phyloP scores from a whole-genome alignment of 2,888 invertebrate genomes.

The Lumbricus terrestris region DNA sequence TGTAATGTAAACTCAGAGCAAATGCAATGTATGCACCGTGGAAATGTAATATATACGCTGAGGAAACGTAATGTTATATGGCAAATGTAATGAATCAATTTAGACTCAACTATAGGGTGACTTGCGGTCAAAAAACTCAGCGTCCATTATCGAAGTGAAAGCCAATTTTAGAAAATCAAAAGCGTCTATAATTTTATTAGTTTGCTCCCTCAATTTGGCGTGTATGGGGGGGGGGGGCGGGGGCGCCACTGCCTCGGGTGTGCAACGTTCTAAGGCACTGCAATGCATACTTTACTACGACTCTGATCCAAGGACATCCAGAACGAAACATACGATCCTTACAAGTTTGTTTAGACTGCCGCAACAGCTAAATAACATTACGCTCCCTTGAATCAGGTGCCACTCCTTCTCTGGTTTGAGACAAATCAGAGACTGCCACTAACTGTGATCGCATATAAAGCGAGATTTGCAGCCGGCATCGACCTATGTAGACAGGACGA shows the following conservation, averaged over 20 bases:
- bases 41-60: no score
- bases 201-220: no score
- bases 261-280: no score
- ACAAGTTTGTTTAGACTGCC: background rate
- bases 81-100: background rate
- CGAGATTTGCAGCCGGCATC: background rate
- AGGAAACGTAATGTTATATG: no score
- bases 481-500: background rate
- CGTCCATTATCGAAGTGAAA: no score
- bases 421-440: background rate
- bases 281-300: no score
- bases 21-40: background rate
- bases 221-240: no score
- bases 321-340: background rate
- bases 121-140: no score
- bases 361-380: background rate
- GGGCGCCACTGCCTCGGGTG: no score
- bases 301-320: background rate
- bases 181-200: no score
- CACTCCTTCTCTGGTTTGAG: background rate
- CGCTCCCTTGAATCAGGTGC: background rate
- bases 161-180: no score
- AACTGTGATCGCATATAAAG: background rate
- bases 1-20: no score
- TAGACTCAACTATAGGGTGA: background rate